phyloP scores from a whole-genome alignment of 1,140 invertebrate species.

The Drosophila cardini region DNA sequence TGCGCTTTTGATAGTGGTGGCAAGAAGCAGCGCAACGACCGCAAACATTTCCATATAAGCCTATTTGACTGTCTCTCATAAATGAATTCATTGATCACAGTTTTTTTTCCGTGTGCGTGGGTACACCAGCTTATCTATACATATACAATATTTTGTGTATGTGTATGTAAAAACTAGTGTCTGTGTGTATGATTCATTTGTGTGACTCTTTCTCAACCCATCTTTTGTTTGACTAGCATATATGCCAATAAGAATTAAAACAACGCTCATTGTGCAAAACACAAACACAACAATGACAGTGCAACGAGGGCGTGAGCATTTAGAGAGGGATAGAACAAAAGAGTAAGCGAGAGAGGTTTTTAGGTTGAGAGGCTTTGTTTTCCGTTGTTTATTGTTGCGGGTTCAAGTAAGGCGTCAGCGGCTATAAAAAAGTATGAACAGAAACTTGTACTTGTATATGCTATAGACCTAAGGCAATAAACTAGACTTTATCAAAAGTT shows the following conservation, averaged over 20 bases:
- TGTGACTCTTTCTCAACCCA: conserved; percentile 21
- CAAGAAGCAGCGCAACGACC: conserved; percentile 75
- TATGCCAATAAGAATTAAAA: conserved; percentile 63
- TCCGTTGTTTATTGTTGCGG: conserved; percentile 26
- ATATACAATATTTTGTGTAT: not conserved
- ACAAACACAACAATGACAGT: conserved; percentile 48
- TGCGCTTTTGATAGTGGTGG: conserved; percentile 64
- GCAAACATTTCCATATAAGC: conserved; percentile 81
- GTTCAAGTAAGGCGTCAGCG: conserved; percentile 29
- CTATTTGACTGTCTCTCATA: conserved; percentile 56
- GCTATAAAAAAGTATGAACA: conserved; percentile 36
- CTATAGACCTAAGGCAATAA: conserved; percentile 27
- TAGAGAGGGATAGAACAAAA: not conserved
- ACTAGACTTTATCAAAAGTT: conserved; percentile 50
- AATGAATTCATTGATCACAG: conserved; percentile 71
- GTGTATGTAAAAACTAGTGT: conserved; percentile 20
- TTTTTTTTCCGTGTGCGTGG: conserved; percentile 2
- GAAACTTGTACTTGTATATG: not conserved
- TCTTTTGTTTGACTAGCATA: conserved; percentile 62
- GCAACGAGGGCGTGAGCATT: conserved; percentile 10
- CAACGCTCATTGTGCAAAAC: conserved; percentile 66
- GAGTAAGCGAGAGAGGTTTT: not conserved
- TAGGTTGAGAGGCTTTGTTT: conserved; percentile 16
- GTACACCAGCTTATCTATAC: conserved; percentile 1
- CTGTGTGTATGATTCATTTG: conserved; percentile 60